phyloP scores from a whole-genome alignment of 2,113 vertebrate genomes.

The Anguilla rostrata region DNA sequence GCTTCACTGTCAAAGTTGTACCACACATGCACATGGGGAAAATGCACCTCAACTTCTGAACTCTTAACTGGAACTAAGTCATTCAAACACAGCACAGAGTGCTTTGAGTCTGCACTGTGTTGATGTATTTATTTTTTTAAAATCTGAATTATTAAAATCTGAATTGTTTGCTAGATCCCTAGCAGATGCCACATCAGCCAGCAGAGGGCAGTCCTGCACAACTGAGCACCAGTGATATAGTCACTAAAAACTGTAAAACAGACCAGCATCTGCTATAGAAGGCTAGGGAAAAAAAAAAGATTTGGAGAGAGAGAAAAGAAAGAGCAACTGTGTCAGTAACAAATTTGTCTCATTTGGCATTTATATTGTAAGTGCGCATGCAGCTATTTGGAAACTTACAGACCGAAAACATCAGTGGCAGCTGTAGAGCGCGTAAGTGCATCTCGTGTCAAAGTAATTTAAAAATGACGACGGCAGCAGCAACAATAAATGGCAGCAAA shows the following conservation, averaged over 20 bases:
- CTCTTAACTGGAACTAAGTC: not conserved
- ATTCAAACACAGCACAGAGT: not conserved
- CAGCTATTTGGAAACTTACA: not conserved
- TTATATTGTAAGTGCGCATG: no score
- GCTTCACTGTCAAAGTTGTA: not conserved
- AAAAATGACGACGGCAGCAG: not conserved
- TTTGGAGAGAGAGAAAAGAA: not conserved
- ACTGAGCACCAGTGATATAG: not conserved
- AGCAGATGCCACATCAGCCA: slow-evolving; percentile 39
- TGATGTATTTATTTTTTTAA: not conserved
- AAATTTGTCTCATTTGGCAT: no score
- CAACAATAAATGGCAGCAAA: not conserved
- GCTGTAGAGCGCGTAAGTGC: not conserved
- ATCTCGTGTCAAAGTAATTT: not conserved
- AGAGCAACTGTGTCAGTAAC: no score
- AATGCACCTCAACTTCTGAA: not conserved
- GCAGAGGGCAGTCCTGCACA: slow-evolving; percentile 55
- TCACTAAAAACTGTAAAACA: not conserved
- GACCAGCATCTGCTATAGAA: not conserved
- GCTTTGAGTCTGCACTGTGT: not conserved
- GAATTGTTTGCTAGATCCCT: no score
- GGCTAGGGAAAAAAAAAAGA: not conserved
- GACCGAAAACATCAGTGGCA: not conserved
- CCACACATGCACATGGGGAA: not conserved
- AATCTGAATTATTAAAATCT: not conserved